Base-by-base conservation (phyloP, 2,888 invertebrate species). In the Oxystoma pomonae region DNA sequence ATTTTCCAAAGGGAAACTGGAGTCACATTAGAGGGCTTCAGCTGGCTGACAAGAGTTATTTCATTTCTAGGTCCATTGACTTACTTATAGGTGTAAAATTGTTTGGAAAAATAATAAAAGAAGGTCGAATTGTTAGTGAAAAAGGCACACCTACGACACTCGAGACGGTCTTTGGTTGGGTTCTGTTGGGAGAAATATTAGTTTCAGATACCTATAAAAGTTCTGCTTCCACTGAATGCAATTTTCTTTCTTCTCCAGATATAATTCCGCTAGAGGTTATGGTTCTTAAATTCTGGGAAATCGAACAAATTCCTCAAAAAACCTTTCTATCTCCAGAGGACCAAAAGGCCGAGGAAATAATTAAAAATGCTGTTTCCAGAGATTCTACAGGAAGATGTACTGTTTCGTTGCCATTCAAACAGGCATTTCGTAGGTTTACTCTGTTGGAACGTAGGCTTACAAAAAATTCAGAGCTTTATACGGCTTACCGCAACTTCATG, bases 261-360 rank as follows among this genome's bases (percentile, higher is more conserved):
- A 20, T 57, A n/a, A 9, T 20, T 1, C 35, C 55, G 12, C 55
- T 63, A 16, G 63, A 62, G 1, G 18, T 53, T 18, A 20, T 1
- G 3, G 5, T 60, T 62, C 53, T 17, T 18, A 62, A 59, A 53
- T 62, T 63, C 19, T 62, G 62, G 62, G 62, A 60, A 52, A 12
- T 62, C 7, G 62, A 59, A 60, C 17, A 61, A 19, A 58, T 61
- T 5, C 57, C 57, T 3, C 16, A 17, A 61, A 58, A 35, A n/a
- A 1, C 58, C 2, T 18, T 20, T n/a, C 9, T 20, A 16, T 62
- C 50, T 18, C 16, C 53, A 20, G 58, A 60, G 16, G 53, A 18
- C 20, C 60, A n/a, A 21, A 19, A 16, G n/a, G 17, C 51, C 12
- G 63, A 51, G 19, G 20, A 16, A 16, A n/a, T 59, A 53, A n/a